phyloP scores from a whole-genome alignment of 2,888 invertebrate species.

The Hirtodrosophila alboralis region DNA sequence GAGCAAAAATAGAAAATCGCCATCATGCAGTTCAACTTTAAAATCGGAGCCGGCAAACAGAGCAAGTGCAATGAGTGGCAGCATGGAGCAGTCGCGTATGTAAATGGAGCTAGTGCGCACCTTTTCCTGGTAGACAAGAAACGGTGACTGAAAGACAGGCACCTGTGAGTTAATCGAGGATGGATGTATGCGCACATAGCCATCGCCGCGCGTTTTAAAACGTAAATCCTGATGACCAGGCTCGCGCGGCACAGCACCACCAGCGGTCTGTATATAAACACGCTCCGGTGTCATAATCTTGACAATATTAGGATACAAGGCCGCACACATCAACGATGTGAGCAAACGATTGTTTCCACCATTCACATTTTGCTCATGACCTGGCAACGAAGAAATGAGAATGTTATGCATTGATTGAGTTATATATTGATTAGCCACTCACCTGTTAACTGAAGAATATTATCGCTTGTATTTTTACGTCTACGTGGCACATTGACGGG shows the following conservation, averaged over 20 bases:
- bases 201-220: conserved; percentile 90
- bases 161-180: conserved; percentile 90
- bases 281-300: conserved; percentile 92
- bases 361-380: conserved; percentile 88
- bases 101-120: conserved; percentile 91
- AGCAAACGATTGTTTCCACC: conserved; percentile 90
- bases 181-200: conserved; percentile 90
- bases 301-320: conserved; percentile 96
- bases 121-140: conserved; percentile 92
- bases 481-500: conserved; percentile 87
- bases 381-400: conserved; percentile 47
- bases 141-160: conserved; percentile 89
- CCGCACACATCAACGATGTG: conserved; percentile 94
- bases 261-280: conserved; percentile 89
- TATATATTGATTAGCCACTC: conserved; percentile 4
- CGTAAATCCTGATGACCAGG: conserved; percentile 89
- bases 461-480: conserved; percentile 85
- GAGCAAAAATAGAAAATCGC: conserved; percentile 89
- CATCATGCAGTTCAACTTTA: conserved; percentile 89
- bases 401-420: not conserved
- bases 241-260: conserved; percentile 90
- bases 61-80: conserved; percentile 90
- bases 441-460: conserved; percentile 88
- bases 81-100: conserved; percentile 92
- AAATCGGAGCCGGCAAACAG: conserved; percentile 90